Evolutionary conservation across 2,888 invertebrate genomes (phyloP).

Genomic region (Tuberolachnus salignus): DNA sequence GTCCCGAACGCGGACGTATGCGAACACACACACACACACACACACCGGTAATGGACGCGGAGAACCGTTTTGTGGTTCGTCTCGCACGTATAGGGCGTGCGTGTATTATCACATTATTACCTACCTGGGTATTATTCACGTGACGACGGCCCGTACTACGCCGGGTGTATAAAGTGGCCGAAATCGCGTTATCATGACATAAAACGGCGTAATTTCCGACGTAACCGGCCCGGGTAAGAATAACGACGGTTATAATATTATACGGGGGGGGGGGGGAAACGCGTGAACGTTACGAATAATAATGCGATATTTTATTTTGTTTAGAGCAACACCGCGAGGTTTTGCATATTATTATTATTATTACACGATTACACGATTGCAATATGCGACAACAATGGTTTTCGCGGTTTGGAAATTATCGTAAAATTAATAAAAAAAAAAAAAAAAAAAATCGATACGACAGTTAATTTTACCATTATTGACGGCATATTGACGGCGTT

Average conservation of each 20-base stretch:
- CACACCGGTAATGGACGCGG: not conserved
- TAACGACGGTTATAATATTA: no score
- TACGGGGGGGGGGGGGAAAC: not conserved
- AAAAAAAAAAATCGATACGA: no score
- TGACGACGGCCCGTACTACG: no score
- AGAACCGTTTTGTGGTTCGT: slow-evolving; percentile 40
- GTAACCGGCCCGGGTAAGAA: not conserved
- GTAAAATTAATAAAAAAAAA: not conserved
- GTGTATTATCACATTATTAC: not conserved
- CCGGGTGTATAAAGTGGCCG: not conserved
- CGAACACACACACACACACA: no score
- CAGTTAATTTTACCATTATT: no score
- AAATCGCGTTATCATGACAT: slow-evolving; percentile 26
- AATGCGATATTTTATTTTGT: not conserved
- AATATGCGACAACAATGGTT: slow-evolving; percentile 28
- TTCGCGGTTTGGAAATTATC: slow-evolving; percentile 31
- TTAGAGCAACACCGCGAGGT: not conserved
- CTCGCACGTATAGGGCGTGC: slow-evolving; percentile 31
- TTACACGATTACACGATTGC: not conserved
- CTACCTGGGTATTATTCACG: no score
- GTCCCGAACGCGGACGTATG: no score
- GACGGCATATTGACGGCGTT: no score
- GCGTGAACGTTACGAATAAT: slow-evolving; percentile 26
- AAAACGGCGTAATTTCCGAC: slow-evolving; percentile 30
- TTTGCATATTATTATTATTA: not conserved